Percentiles rank a stretch among this genome's conserved stretches.
phyloP scores from a whole-genome alignment of 2,113 vertebrate species.

The Pampusana beccarii region DNA sequence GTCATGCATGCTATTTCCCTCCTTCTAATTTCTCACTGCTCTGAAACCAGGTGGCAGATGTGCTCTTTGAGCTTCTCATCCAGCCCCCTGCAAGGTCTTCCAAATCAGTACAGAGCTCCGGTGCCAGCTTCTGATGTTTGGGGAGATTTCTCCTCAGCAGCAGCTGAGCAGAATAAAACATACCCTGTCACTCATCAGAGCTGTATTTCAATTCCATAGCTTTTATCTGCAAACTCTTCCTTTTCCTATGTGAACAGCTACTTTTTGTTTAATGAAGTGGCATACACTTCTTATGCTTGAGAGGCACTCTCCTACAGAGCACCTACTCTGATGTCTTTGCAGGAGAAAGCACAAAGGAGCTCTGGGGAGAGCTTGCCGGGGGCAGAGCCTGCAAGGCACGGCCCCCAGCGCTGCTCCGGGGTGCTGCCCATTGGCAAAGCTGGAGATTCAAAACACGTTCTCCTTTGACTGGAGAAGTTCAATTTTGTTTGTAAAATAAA shows the following conservation, averaged over 20 bases:
- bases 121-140: neutral
- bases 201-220: neutral
- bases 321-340: neutral
- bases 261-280: neutral
- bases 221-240: neutral
- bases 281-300: neutral
- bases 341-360: neutral
- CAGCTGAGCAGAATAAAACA: neutral
- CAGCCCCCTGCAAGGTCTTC: neutral
- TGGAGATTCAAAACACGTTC: neutral
- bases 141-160: neutral
- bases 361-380: neutral
- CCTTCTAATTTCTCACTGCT: neutral
- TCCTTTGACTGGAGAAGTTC: neutral
- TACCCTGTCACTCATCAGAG: neutral
- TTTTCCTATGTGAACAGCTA: fast-evolving
- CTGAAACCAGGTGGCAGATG: neutral
- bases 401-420: neutral
- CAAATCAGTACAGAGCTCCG: neutral
- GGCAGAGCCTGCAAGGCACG: neutral
- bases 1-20: neutral
- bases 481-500: neutral
- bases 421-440: neutral
- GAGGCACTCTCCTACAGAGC: neutral
- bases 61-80: neutral